Evolutionary conservation across 2,113 vertebrate species (phyloP).

Genomic region (Hyperopisus bebe): DNA sequence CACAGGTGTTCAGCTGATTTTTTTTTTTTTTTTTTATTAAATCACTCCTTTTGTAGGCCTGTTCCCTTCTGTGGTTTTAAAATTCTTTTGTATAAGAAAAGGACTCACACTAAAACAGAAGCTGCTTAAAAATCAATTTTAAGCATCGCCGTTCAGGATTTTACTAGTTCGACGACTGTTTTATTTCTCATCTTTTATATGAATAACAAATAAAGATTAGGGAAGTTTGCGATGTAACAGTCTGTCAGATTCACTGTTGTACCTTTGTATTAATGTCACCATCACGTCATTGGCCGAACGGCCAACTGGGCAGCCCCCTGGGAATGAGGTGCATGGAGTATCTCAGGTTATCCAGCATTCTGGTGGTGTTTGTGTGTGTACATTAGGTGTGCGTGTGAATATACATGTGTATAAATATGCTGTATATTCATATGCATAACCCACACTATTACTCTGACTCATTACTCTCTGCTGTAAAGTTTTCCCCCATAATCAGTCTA

Average conservation of each 20-base stretch:
- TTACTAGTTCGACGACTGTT: slow-evolving; percentile 57
- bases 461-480: slow-evolving; percentile 51
- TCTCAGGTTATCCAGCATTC: slow-evolving; percentile 73
- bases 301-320: slow-evolving; percentile 54
- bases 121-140: slow-evolving; percentile 53
- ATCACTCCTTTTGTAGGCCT: not conserved
- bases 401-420: slow-evolving; percentile 57
- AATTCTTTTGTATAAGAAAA: slow-evolving; percentile 22
- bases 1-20: slow-evolving; percentile 28
- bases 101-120: slow-evolving; percentile 33
- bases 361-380: slow-evolving; percentile 59
- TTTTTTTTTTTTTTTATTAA: not conserved
- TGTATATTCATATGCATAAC: slow-evolving; percentile 61
- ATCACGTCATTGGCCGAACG: slow-evolving; percentile 50
- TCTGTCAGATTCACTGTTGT: slow-evolving; percentile 52
- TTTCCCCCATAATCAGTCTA: slow-evolving; percentile 42
- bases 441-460: slow-evolving; percentile 47
- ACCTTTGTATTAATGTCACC: slow-evolving; percentile 50
- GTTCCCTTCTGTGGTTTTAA: slow-evolving; percentile 17
- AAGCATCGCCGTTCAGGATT: slow-evolving; percentile 56
- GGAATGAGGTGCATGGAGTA: slow-evolving; percentile 72
- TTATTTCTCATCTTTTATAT: slow-evolving; percentile 35
- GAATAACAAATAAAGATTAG: slow-evolving; percentile 47
- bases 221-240: slow-evolving; percentile 44
- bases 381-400: slow-evolving; percentile 53